Evolutionary conservation across 2,797 vertebrate species (phyloP).

Genomic region (Melanotaenia parkinsoni): DNA sequence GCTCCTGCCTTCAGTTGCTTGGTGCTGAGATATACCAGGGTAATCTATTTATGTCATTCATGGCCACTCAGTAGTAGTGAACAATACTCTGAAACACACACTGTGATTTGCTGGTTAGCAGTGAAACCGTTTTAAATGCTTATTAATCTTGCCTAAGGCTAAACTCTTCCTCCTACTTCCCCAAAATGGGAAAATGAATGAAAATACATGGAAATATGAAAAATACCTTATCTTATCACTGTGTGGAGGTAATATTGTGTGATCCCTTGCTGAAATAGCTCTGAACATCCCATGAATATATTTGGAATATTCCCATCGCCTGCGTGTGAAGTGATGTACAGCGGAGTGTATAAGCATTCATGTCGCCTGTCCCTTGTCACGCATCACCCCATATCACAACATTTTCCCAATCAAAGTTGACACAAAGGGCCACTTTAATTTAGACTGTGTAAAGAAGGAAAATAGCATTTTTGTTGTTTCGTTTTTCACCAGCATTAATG

Average conservation of each 20-base stretch:
- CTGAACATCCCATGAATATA: conserved; percentile 82
- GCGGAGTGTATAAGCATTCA: conserved; percentile 53
- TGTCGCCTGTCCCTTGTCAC: conserved; percentile 60
- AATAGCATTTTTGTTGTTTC: conserved; percentile 40
- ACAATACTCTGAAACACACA: conserved; percentile 81
- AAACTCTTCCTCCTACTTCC: conserved; percentile 72
- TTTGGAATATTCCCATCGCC: conserved; percentile 75
- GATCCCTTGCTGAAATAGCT: conserved; percentile 79
- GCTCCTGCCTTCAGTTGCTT: conserved; percentile 47
- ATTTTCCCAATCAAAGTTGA: conserved; percentile 66
- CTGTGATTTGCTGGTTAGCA: conserved; percentile 81
- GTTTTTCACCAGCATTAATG: conserved; percentile 7
- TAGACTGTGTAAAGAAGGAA: conserved; percentile 45
- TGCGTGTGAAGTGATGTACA: conserved; percentile 73
- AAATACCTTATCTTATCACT: conserved; percentile 83
- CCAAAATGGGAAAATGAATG: conserved; percentile 82
- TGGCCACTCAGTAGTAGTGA: conserved; percentile 80
- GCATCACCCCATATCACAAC: conserved; percentile 54
- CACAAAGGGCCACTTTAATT: conserved; percentile 65
- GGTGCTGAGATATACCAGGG: conserved; percentile 58
- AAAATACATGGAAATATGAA: conserved; percentile 83
- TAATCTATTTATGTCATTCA: conserved; percentile 82
- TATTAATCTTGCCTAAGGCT: conserved; percentile 81
- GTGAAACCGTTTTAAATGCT: conserved; percentile 85
- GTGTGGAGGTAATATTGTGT: conserved; percentile 79